Percentiles rank a stretch among this genome's conserved stretches.
Evolutionary conservation across 2,888 invertebrate species (phyloP).

Genomic region (Protodeltote pygarga): DNA sequence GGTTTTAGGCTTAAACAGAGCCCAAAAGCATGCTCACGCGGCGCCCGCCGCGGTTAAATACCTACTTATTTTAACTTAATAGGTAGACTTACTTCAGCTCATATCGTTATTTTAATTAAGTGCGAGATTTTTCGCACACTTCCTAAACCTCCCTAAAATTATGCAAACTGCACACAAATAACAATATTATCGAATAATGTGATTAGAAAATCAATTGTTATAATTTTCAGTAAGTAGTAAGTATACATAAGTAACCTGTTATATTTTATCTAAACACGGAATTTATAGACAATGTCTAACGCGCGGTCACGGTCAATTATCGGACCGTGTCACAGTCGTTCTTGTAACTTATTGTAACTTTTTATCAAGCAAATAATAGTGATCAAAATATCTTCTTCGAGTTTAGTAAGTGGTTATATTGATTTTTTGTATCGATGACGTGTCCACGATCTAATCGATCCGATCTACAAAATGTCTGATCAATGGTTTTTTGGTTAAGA

Average conservation of each 20-base stretch:
- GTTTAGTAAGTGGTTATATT: constrained; percentile 13
- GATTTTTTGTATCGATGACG: constrained; percentile 14
- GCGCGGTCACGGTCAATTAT: constrained; percentile 62
- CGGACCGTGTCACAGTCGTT: constrained; percentile 59
- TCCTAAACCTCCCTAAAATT: too few species aligned
- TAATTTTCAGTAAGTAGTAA: background rate
- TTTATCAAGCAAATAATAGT: constrained; percentile 51
- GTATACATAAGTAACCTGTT: constrained; percentile 22
- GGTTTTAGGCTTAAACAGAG: too few species aligned
- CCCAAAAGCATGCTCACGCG: too few species aligned
- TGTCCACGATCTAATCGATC: too few species aligned
- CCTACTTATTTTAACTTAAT: too few species aligned
- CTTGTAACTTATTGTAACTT: constrained; percentile 47
- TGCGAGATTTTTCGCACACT: too few species aligned
- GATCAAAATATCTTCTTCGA: constrained; percentile 35
- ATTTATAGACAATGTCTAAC: constrained; percentile 52
- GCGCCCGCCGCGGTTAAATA: too few species aligned
- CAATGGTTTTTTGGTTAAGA: background rate
- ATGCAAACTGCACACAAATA: too few species aligned
- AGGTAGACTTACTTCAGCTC: too few species aligned
- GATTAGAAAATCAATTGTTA: too few species aligned
- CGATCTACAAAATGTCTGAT: background rate
- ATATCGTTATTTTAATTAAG: too few species aligned
- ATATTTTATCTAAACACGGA: constrained; percentile 56
- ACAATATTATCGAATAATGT: too few species aligned